Evolutionary conservation across 2,113 vertebrate species (phyloP), one percentile per base, ranked within the genome.

Genomic region (Tympanuchus pallidicinctus): DNA sequence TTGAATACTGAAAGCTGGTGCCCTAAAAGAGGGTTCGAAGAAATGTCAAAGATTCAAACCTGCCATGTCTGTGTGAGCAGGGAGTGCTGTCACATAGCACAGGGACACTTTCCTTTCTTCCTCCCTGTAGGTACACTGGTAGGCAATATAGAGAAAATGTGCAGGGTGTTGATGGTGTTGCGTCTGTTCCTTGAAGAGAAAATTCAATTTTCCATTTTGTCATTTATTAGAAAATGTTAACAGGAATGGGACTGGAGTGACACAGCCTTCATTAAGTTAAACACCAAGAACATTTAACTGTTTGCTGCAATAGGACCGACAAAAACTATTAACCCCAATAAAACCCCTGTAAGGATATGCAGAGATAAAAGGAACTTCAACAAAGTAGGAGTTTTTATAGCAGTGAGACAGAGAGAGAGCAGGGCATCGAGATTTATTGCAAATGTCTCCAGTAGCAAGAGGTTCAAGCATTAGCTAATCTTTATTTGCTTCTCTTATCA

Each of bases 261-360:
- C 66, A 86, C 36, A 14, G 40, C 50, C 52, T 81, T 88, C 82
- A 69, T 92, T 93, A 88, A 3, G 12, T 88, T 67, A 89, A 82
- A 81, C 64, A 89, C 72, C 34, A 57, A 60, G 86, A 95, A 57
- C 63, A 79, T 42, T 88, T 90, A 82, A 42, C 70, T 73, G 47
- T 88, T 94, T 82, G 70, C 74, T 72, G 67, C 50, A 86, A 16
- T 57, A 94, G 52, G 76, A 69, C 80, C 38, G 69, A 90, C 63
- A 84, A 89, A 96, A 90, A 78, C 75, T 84, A 75, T 96, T 95
- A 95, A 93, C 92, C 92, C 47, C 57, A 95, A 82, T 95, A 92
- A 95, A 97, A 83, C 60, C 57, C 25, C 69, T 71, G 24, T 88
- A 81, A 92, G 47, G 66, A 71, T 69, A 67, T 72, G 57, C 40